Evolutionary conservation across 2,888 invertebrate species (phyloP).

Genomic region (Graphium colonna): DNA sequence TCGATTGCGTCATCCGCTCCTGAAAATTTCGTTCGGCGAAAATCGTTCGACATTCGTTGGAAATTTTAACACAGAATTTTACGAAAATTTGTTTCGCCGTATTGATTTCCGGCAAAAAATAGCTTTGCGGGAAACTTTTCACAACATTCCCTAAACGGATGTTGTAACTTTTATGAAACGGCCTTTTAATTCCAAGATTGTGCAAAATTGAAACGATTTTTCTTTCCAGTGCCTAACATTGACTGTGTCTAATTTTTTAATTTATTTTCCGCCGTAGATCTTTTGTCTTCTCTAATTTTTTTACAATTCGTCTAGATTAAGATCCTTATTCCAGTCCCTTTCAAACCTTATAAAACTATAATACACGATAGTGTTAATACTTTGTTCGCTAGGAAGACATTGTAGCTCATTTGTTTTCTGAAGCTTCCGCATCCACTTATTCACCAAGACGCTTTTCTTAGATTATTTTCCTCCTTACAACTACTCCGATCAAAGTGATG

Average conservation of each 20-base stretch:
- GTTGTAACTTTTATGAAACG: background rate
- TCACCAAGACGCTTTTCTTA: constrained; percentile 9
- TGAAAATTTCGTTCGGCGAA: constrained; percentile 15
- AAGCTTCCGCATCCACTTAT: constrained; percentile 11
- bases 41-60: constrained; percentile 15
- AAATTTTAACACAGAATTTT: constrained; percentile 14
- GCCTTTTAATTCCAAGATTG: too few species aligned
- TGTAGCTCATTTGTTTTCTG: constrained; percentile 9
- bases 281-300: too few species aligned
- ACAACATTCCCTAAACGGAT: background rate
- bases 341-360: background rate
- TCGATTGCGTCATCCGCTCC: constrained; percentile 24
- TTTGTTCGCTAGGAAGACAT: background rate
- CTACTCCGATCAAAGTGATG: constrained; percentile 20
- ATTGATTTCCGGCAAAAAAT: background rate
- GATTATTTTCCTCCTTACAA: constrained; percentile 20
- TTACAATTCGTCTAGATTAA: too few species aligned
- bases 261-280: too few species aligned
- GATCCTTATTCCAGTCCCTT: too few species aligned
- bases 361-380: constrained; percentile 1
- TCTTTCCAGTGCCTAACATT: too few species aligned
- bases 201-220: too few species aligned
- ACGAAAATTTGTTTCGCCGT: background rate
- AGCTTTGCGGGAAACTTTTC: background rate
- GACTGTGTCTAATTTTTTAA: too few species aligned